Base-by-base conservation (phyloP, 2,888 invertebrate species). In the Blera fallax region DNA sequence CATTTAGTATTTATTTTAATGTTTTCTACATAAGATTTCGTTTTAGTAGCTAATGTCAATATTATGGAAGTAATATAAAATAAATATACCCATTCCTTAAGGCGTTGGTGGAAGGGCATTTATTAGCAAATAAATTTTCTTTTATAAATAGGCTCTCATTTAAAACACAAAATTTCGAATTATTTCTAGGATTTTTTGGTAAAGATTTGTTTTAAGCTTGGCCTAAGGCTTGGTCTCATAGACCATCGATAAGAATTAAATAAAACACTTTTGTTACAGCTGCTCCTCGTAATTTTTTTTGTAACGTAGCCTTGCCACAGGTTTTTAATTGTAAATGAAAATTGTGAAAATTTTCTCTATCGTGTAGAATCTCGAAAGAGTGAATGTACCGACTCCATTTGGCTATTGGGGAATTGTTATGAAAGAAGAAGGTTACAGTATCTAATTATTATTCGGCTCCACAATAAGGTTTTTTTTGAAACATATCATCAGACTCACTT, bases 31-130 rank as follows among this genome's bases (percentile, higher is more conserved):
- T 60, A 8, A 40, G 11, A 29, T 52, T 43, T 65, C 21, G 21
- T 24, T 65, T 45, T 37, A 18, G 37, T 52, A 14, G 16, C 50
- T 24, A 27, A n/a, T 52, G 21, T 29, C 14, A 50, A 8, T 45
- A 60, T n/a, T 62, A 27, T 27, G 62, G 45, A 62, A 48, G 34
- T 14, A 24, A 64, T 54, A 18, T 60, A 27, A 65, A 76, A 76
- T 69, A 1, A 29, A 69, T 69, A 58, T 65, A 74, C 48, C 48
- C 54, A 74, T 64, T 56, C 58, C 34, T 56, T 76, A 76, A 76
- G 76, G 76, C 76, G 45, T 76, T 58, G 48, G 52, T 69, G 54
- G 54, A 29, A 69, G 16, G 40, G 29, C 48, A 16, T 56, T 58
- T 45, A 4, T 45, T 21, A 37, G 27, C 27, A 60, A 62, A 62